Evolutionary conservation across 2,888 invertebrate species (phyloP).

Genomic region (Metalampra italica): DNA sequence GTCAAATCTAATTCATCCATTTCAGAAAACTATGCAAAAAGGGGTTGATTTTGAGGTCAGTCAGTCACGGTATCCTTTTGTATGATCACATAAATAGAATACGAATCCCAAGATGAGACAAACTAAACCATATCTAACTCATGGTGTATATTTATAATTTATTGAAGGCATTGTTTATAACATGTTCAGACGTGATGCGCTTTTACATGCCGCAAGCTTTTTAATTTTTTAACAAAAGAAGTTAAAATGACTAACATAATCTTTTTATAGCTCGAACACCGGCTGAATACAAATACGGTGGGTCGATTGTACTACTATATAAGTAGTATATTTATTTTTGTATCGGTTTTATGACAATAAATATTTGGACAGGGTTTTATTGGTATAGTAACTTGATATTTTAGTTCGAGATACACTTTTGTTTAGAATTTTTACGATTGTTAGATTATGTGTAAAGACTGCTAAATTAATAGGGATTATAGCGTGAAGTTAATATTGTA

Average conservation of each 20-base stretch:
- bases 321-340: slow-evolving; percentile 58
- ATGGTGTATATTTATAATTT: slow-evolving; percentile 39
- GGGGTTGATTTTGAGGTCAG: too few relatives aligned
- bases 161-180: slow-evolving; percentile 63
- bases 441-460: slow-evolving; percentile 69
- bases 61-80: too few relatives aligned
- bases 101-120: too few relatives aligned
- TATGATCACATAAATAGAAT: too few relatives aligned
- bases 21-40: too few relatives aligned
- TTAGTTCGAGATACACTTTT: slow-evolving; percentile 53
- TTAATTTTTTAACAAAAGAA: slow-evolving; percentile 68
- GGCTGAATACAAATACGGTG: slow-evolving; percentile 66
- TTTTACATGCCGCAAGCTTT: slow-evolving; percentile 57
- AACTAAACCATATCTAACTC: too few relatives aligned
- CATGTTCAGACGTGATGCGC: slow-evolving; percentile 65
- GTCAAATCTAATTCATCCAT: too few relatives aligned
- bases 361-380: slow-evolving; percentile 76
- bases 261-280: slow-evolving; percentile 63
- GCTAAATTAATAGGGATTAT: slow-evolving; percentile 36
- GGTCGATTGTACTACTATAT: slow-evolving; percentile 71
- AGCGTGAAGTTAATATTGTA: too few relatives aligned
- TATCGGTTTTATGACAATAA: slow-evolving; percentile 74
- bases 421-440: slow-evolving; percentile 65
- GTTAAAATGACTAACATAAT: slow-evolving; percentile 65
- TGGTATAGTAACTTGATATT: slow-evolving; percentile 71